A percentile compares a stretch with the other conserved stretches of the same genome.
Evolutionary conservation across 1,140 invertebrate species (phyloP).

Genomic region (Belonocnema kinseyi): DNA sequence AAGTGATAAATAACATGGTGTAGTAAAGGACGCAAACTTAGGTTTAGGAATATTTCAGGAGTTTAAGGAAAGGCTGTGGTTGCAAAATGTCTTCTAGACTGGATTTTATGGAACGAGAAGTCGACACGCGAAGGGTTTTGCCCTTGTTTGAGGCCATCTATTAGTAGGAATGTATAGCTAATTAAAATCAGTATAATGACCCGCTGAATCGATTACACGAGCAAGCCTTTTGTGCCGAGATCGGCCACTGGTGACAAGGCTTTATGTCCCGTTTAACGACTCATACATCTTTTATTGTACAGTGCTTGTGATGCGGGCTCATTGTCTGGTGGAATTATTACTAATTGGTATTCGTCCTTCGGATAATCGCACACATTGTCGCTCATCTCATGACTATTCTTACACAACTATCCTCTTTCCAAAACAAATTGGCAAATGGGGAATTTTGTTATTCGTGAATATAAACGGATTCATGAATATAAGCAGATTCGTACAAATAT

Average conservation of each 20-base stretch:
- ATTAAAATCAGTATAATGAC: constrained; percentile 32
- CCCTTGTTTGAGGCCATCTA: neutral
- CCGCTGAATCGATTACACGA: constrained; percentile 29
- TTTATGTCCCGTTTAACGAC: constrained; percentile 31
- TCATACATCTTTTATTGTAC: constrained; percentile 42
- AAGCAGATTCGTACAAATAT: no score
- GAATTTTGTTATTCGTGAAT: no score
- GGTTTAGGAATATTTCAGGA: no score
- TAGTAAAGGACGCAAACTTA: no score
- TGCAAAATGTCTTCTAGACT: neutral
- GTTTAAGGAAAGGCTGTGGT: no score
- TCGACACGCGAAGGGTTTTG: neutral
- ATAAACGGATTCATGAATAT: no score
- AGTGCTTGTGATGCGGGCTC: constrained; percentile 56
- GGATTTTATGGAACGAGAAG: neutral
- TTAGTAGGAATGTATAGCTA: constrained; percentile 10
- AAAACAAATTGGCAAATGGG: neutral
- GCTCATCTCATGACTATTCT: constrained; percentile 12
- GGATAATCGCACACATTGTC: constrained; percentile 48
- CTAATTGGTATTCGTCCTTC: constrained; percentile 67
- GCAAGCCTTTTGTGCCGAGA: constrained; percentile 18
- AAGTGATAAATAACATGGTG: no score
- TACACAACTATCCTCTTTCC: neutral
- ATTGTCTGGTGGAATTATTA: constrained; percentile 65
- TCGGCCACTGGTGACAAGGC: constrained; percentile 31